Evolutionary conservation across 1,140 invertebrate genomes (phyloP), one percentile per base, ranked within the genome.

Genomic region (Triops longicaudatus): DNA sequence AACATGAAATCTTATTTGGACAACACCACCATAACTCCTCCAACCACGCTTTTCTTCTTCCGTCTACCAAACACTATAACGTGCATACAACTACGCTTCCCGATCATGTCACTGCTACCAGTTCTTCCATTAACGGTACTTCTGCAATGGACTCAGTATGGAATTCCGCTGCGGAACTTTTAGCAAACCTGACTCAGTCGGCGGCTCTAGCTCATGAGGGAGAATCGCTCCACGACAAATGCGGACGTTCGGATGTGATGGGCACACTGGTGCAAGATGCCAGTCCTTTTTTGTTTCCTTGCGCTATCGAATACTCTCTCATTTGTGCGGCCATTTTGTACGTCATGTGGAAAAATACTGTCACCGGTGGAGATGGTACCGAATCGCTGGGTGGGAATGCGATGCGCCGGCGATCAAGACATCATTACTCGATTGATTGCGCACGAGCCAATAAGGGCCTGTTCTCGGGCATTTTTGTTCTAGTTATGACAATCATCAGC

Each of bases 401-500:
- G 17, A 43, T 42, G 11, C 31, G 41, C 5, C 78, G 78, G n/a
- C 63, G 78, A 17, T 78, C 78, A 22, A 28, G 78, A 7, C 86
- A 85, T 78, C 85, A 86, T 27, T 86, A 87, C 63, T 83, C 84
- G 10, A 86, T 87, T 72, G 86, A 88, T 79, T 88, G 87, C 80
- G 85, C 87, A 72, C 42, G 86, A 75, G 86, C 87, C 26, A 87
- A 87, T 79, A 86, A 86, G 74, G 82, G 82, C 10, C 80, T 88
- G 26, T 88, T 88, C 79, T 83, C 85, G 77, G 87, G 87, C 14
- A 85, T 88, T 26, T 82, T 88, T 37, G 82, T 86, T 10, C 80
- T 86, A 28, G 86, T 88, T 17, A 77, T 93, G 50, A 95, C 94
- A 3, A 92, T 96, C 31, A 93, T 97, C 77, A 92, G 92, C 26